Base-by-base conservation (phyloP, 2,888 invertebrate species). In the Machimus rusticus region DNA sequence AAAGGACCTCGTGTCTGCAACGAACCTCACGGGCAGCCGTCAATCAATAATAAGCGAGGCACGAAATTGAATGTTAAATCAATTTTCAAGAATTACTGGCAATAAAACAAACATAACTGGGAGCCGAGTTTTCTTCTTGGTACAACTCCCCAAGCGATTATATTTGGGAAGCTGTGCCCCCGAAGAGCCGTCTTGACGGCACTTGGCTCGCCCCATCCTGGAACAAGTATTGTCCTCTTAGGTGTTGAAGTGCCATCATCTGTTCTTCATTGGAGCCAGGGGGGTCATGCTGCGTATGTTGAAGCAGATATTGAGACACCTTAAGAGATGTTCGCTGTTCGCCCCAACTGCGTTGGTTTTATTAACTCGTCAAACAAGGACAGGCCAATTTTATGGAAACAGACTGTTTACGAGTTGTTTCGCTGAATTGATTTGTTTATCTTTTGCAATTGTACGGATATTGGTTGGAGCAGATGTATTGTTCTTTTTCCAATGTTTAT, bases 51-150 rank as follows among this genome's bases (percentile, higher is more conserved):
- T 81, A 81, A 81, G 55, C 51, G 51, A 43, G 34, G 8, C 23
- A 81, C 81, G 81, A 81, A 81, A 81, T 81, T 81, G 81, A 81
- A 81, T 81, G 51, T 81, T 81, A 81, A 81, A 81, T 57, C 81
- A 55, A 81, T 81, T 81, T 81, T 81, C 81, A 55, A 81, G 57
- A 55, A 81, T 28, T 81, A 5, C 81, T n/a, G 19, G 43, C 79
- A 79, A 79, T 79, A 46, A 79, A 55, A 81, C 81, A 55, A 51
- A 81, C 81, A 81, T 55, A 81, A 55, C 51, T 31, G 2, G 31
- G 34, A 81, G 46, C 81, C n/a, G 66, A 66, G 34, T 55, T 55
- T 55, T 57, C 81, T 31, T 81, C n/a, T 28, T 34, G 81, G n/a
- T 34, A 81, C 55, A 81, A 51, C 6, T 34, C 81, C 81, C 81